These are phyloP conservation scores for Protobothrops mucrosquamatus DNA, from an alignment of 2,113 vertebrate genomes.

Conservation along the genomic window DNA sequence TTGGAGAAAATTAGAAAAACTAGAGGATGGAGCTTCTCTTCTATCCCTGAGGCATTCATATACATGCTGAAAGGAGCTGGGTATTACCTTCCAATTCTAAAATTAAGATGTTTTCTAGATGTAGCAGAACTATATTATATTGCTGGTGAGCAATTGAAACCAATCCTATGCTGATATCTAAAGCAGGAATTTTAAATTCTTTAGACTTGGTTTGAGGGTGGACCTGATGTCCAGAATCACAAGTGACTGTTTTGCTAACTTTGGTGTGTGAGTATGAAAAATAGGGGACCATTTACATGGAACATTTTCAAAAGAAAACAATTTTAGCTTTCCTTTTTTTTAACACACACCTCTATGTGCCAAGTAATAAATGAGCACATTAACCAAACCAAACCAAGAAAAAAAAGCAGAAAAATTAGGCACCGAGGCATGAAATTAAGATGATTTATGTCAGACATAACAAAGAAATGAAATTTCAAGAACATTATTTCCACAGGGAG, in stretches of 20 bases:
- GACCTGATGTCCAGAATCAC: not conserved
- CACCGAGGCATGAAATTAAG: not conserved
- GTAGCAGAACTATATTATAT: not conserved
- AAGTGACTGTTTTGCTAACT: not conserved
- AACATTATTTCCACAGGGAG: not conserved
- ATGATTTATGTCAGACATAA: conserved; percentile 10
- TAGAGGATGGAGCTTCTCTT: not conserved
- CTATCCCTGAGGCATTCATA: not conserved
- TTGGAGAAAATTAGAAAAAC: not conserved
- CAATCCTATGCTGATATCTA: not conserved
- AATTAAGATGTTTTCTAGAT: not conserved
- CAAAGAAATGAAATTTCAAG: conserved; percentile 18
- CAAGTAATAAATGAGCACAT: not conserved
- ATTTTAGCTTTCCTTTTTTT: not conserved
- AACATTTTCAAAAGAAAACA: not conserved
- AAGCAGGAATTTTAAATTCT: not conserved
- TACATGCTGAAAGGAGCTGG: not conserved
- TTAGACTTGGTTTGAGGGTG: not conserved
- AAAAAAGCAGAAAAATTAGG: not conserved
- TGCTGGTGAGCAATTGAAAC: not conserved
- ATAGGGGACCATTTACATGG: not conserved
- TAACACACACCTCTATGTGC: not conserved
- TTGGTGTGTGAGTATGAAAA: not conserved
- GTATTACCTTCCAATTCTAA: not conserved
- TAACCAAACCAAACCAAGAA: not conserved